These are phyloP conservation scores for Anagrus nilaparvatae DNA, from an alignment of 1,140 invertebrate species.

Conservation along the genomic window DNA sequence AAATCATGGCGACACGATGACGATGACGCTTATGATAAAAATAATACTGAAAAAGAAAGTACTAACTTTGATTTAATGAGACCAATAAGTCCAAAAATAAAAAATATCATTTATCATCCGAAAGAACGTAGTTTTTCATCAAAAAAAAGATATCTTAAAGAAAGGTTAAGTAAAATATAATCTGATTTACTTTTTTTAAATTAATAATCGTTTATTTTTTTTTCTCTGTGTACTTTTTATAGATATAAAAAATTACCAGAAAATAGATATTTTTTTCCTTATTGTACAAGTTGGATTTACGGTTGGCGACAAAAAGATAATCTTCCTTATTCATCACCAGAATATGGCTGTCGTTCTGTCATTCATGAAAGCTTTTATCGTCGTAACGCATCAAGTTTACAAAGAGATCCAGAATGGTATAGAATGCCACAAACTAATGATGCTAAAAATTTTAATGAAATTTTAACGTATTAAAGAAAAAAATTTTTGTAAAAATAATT, in stretches of 20 bases:
- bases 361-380: slow-evolving; percentile 24
- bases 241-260: slow-evolving; percentile 29
- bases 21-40: neutral
- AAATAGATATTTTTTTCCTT: slow-evolving; percentile 28
- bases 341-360: slow-evolving; percentile 17
- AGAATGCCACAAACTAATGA: slow-evolving; percentile 19
- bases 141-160: slow-evolving; percentile 23
- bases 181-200: neutral
- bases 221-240: slow-evolving; percentile 6
- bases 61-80: slow-evolving; percentile 24
- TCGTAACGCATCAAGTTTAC: slow-evolving; percentile 22
- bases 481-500: too few species aligned
- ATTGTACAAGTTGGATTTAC: slow-evolving; percentile 30
- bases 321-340: slow-evolving; percentile 11
- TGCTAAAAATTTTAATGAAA: slow-evolving; percentile 22
- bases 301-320: slow-evolving; percentile 32
- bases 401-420: slow-evolving; percentile 23
- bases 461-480: slow-evolving; percentile 16
- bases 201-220: neutral
- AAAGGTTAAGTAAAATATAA: slow-evolving; percentile 20
- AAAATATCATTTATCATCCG: slow-evolving; percentile 22
- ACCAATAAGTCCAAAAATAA: slow-evolving; percentile 21
- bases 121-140: slow-evolving; percentile 20
- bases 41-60: too few species aligned
- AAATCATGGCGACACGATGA: slow-evolving; percentile 10